A percentile compares a stretch with the other conserved stretches of the same genome.
Conservation (phyloP, 2,113 vertebrate genomes). For the Heloderma charlesbogerti region DNA sequence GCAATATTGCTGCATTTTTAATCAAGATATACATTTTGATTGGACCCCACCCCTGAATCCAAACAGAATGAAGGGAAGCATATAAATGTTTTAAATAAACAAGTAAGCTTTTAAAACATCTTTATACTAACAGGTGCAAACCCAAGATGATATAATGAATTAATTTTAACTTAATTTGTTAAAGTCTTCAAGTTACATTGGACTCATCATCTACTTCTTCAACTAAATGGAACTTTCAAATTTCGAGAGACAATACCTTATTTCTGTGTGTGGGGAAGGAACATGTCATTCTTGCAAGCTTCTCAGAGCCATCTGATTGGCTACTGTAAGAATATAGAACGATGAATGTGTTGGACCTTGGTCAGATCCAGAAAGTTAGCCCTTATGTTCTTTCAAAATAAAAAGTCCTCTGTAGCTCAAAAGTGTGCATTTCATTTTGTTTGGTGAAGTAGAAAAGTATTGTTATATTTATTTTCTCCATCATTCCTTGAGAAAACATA, state of each 20-base stretch:
- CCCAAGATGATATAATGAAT: no score
- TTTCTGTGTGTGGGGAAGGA: background rate
- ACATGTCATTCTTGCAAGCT: background rate
- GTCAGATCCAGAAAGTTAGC: background rate
- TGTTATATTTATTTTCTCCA: no score
- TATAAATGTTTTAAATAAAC: no score
- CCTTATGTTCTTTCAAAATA: background rate
- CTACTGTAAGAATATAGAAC: background rate
- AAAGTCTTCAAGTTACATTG: background rate
- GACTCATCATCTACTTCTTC: background rate
- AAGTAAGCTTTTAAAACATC: no score
- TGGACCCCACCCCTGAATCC: no score
- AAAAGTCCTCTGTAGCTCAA: background rate
- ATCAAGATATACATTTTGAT: no score
- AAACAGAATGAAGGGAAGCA: no score
- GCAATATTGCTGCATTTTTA: no score
- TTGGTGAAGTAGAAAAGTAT: background rate
- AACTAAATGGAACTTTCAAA: background rate
- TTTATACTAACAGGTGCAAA: no score
- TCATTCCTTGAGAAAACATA: background rate
- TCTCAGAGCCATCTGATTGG: background rate
- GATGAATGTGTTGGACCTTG: background rate
- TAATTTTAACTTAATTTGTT: background rate
- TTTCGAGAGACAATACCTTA: background rate
- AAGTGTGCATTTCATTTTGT: background rate